Percentiles rank a stretch among this genome's conserved stretches.
Evolutionary conservation across 2,888 invertebrate genomes (phyloP).

Genomic region (Drosophila tanythrix): DNA sequence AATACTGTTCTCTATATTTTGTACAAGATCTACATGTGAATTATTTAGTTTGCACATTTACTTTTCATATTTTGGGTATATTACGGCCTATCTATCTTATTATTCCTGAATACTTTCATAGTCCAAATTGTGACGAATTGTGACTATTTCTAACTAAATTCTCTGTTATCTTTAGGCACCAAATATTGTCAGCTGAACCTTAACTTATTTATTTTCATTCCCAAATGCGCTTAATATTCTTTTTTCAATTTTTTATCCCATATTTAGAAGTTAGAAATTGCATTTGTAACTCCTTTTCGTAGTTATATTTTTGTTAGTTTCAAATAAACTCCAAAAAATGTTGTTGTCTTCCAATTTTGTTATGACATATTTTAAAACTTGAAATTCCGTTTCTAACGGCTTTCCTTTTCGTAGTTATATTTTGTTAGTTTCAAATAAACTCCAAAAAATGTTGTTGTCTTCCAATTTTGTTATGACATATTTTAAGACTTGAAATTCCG

Average conservation of each 20-base stretch:
- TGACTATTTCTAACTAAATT: background rate
- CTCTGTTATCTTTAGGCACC: background rate
- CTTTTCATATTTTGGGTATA: too few relatives aligned
- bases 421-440: background rate
- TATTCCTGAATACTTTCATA: background rate
- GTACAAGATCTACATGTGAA: background rate
- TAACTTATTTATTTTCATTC: background rate
- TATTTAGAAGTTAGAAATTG: background rate
- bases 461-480: too few relatives aligned
- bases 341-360: too few relatives aligned
- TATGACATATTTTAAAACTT: background rate
- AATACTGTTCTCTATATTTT: background rate
- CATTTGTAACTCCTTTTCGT: background rate
- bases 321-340: background rate
- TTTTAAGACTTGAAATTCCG: background rate
- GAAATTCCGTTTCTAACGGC: background rate
- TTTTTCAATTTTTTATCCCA: background rate
- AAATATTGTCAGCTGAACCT: background rate
- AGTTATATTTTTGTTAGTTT: background rate
- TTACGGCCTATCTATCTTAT: too few relatives aligned
- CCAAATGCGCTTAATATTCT: background rate
- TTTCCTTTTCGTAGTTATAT: background rate
- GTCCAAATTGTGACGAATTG: accelerated
- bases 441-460: background rate
- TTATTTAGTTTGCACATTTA: too few relatives aligned